Base-by-base conservation (phyloP, 2,797 vertebrate genomes). In the Euthynnus affinis region DNA sequence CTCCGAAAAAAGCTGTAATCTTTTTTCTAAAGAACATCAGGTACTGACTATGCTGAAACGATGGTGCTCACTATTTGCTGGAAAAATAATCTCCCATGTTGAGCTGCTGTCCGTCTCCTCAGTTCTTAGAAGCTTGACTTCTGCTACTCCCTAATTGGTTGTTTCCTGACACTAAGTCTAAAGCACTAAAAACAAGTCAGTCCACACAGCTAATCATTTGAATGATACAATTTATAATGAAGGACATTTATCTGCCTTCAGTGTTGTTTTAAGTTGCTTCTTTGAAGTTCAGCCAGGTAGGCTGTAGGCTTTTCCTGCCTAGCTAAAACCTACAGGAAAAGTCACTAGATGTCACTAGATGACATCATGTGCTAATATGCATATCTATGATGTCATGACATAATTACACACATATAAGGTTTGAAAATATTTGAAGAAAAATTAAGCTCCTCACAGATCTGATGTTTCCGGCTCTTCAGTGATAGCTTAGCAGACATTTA, bases 131-230 rank as follows among this genome's bases (percentile, higher is more conserved):
- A 17, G 25, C 25, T 29, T 64, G 51, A 63, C 52, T 60, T 64
- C 25, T 32, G 8, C 25, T 73, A 52, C 20, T 13, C 25, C 5
- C 25, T 63, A 44, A 56, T 32, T 55, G 20, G 40, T 9, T 32
- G 25, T 3, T 32, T 56, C 25, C 18, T 55, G 49, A 63, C 71
- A 62, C 55, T 32, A 14, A n/a, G 23, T 55, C 34, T 68, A 37
- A 42, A 44, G 37, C 15, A 14, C n/a, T 37, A 14, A 5, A 14
- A 57, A 48, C 14, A 23, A 6, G 18, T 29, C 56, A n/a, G 20
- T 32, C 17, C 52, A 55, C 23, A 55, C 23, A 7, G 14, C 27
- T 27, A 27, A 57, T 69, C 3, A 70, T 49, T 49, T 48, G 42
- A 48, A 46, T 17, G 12, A 71, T 34, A 22, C 53, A 44, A 18